These are phyloP conservation scores for Agriotes lineatus DNA, from an alignment of 2,888 invertebrate species.

Conservation along the genomic window DNA sequence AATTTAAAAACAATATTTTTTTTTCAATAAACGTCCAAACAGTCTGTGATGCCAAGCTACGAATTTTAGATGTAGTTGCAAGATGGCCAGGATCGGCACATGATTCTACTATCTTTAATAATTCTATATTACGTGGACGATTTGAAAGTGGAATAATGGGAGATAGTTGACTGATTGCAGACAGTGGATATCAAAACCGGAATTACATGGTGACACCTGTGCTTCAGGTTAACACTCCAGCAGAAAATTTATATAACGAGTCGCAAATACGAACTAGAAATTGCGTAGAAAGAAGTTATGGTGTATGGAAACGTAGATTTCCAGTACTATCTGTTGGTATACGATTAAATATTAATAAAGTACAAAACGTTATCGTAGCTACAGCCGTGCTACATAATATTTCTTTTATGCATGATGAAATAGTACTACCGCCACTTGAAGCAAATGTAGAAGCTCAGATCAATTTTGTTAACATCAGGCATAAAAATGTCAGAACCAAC, in stretches of 20 bases:
- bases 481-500: too few relatives aligned
- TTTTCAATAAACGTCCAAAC: constrained; percentile 34
- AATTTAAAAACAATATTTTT: too few relatives aligned
- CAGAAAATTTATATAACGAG: constrained; percentile 45
- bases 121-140: constrained; percentile 47
- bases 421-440: neutral
- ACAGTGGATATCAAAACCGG: too few relatives aligned
- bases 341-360: neutral
- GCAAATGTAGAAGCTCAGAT: too few relatives aligned
- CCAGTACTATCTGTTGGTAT: constrained; percentile 49
- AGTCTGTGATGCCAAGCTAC: constrained; percentile 41
- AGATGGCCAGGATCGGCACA: constrained; percentile 55
- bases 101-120: constrained; percentile 56
- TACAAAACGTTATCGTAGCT: neutral
- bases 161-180: neutral
- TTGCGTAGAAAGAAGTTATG: constrained; percentile 48
- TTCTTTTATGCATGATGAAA: neutral
- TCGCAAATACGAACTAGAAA: constrained; percentile 46
- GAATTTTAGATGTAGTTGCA: constrained; percentile 39
- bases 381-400: neutral
- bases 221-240: too few relatives aligned
- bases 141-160: constrained; percentile 44
- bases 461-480: too few relatives aligned
- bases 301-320: constrained; percentile 52
- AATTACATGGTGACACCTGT: too few relatives aligned